Evolutionary conservation across 2,888 invertebrate species (phyloP), one percentile per base, ranked within the genome.

Genomic region (Drosophila flavopinicola): DNA sequence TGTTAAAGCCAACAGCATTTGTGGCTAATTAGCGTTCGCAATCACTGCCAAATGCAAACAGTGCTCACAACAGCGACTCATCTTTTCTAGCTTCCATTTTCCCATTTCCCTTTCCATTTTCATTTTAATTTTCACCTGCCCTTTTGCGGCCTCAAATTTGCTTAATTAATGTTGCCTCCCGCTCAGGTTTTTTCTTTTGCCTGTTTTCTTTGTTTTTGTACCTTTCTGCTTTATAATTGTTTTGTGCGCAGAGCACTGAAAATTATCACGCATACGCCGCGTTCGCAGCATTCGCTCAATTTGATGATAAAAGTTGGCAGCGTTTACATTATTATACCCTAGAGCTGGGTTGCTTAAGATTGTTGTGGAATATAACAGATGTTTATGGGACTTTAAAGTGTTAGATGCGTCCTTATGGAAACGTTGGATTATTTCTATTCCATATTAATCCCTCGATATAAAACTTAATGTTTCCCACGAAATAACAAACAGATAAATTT

Each of bases 301-400:
- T 80, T 82, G 63, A 85, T 75, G 72, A 64, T 44, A 59, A 64
- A 85, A 82, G 75, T 70, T 73, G 60, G 6, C 32, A 29, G 33
- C 51, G 52, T 56, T 60, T 66, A 58, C 41, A 32, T 51, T 57
- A 42, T 17, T 27, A 15, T n/a, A 15, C 42, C 27, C 23, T 20
- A 3, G 27, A 17, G 6, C 1, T 3, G 15, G 15, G 15, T 6
- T 6, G 32, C 15, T 10, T 11, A 15, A 20, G 4, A 20, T 20
- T 20, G 20, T 20, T n/a, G n/a, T n/a, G n/a, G n/a, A n/a, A n/a
- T n/a, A n/a, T n/a, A n/a, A n/a, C n/a, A n/a, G n/a, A n/a, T n/a
- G n/a, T n/a, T n/a, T n/a, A n/a, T n/a, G n/a, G n/a, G n/a, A n/a
- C n/a, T n/a, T n/a, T n/a, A n/a, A n/a, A n/a, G n/a, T n/a, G n/a